Base-by-base conservation (phyloP, 1,140 invertebrate species). In the Forficula auricularia region DNA sequence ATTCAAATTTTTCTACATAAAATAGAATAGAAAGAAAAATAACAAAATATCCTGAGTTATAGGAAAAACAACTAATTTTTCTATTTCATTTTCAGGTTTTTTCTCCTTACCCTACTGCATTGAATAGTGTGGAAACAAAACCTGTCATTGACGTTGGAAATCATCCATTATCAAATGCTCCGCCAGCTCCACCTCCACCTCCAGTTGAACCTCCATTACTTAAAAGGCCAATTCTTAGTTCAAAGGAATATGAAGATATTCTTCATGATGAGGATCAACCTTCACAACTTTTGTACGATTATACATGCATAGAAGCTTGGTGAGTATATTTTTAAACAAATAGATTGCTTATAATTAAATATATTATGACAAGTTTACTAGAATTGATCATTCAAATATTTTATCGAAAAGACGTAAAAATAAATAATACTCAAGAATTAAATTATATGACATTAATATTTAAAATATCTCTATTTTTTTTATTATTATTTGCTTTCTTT, bases 281-380 rank as follows among this genome's bases (percentile, higher is more conserved):
- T 38, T 71, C 83, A 38, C 74, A 82, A 45, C 72, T 83, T 60
- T 70, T 94, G 1, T 92, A 92, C 57, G 84, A 92, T 60, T 90
- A 89, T 64, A 73, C 80, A 38, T 75, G 74, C 42, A 70, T 88
- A 42, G 73, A 86, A 58, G 79, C 77, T 14, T 92, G 86, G 85
- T 84, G 54, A 71, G 67, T 62, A 6, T 6, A 27, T 27, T 27
- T 27, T 10, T 27, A 6, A 27, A 6, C 22, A 27, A 10, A 33
- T 40, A 19, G 19, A 40, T 10, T 46, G 14, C 2, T 7, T 2
- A 42, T 13, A 27, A 19, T n/a, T n/a, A n/a, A n/a, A n/a, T n/a
- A n/a, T n/a, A n/a, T n/a, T n/a, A n/a, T n/a, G n/a, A n/a, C n/a
- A n/a, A n/a, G n/a, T n/a, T n/a, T n/a, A n/a, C n/a, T n/a, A n/a